phyloP scores from a whole-genome alignment of 2,113 vertebrate genomes.

The Chaetodon auriga region DNA sequence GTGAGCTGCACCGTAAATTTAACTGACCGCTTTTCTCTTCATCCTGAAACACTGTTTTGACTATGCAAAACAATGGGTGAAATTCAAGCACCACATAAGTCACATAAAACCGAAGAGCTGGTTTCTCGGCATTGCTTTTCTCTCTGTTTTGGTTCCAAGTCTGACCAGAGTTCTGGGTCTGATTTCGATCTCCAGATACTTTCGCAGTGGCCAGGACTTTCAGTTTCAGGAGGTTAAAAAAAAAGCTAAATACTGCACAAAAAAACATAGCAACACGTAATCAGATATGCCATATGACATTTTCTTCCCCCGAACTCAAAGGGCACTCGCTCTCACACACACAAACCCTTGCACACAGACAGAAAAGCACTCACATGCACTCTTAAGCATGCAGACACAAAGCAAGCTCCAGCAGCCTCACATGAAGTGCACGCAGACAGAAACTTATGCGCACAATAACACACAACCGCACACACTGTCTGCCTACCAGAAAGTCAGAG shows the following conservation, averaged over 20 bases:
- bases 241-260: slow-evolving; percentile 53
- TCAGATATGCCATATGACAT: slow-evolving; percentile 79
- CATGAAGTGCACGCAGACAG: slow-evolving; percentile 26
- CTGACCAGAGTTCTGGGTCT: slow-evolving; percentile 78
- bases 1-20: slow-evolving; percentile 65
- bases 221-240: slow-evolving; percentile 48
- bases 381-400: slow-evolving; percentile 17
- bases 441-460: slow-evolving; percentile 25
- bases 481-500: slow-evolving; percentile 79
- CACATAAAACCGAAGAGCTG: slow-evolving; percentile 70
- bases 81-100: slow-evolving; percentile 71
- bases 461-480: slow-evolving; percentile 52
- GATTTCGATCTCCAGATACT: slow-evolving; percentile 82
- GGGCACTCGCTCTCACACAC: slow-evolving; percentile 27
- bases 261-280: slow-evolving; percentile 74
- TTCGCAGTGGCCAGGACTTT: slow-evolving; percentile 71
- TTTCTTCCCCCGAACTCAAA: slow-evolving; percentile 69
- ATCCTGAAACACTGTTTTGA: slow-evolving; percentile 73
- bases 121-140: slow-evolving; percentile 59
- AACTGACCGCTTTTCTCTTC: slow-evolving; percentile 62
- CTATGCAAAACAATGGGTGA: slow-evolving; percentile 77
- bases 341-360: slow-evolving; percentile 22
- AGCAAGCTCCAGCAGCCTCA: slow-evolving; percentile 19
- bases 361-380: slow-evolving; percentile 40
- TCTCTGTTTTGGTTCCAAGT: slow-evolving; percentile 79